Conservation (phyloP, 2,113 vertebrate genomes). For the Trichechus manatus region DNA sequence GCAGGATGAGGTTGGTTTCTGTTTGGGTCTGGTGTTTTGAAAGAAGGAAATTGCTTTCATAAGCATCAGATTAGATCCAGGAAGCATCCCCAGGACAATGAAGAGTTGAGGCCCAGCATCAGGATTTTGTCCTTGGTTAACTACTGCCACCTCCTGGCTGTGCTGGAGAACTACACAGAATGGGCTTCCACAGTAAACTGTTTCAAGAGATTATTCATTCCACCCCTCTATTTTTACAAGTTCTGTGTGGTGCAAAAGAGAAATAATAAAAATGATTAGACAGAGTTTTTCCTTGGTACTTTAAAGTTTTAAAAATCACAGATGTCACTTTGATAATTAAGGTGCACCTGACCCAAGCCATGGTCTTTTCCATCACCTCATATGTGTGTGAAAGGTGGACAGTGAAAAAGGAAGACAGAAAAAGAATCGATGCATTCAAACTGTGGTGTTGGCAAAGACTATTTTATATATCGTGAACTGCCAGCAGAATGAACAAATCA, state of each 20-base stretch:
- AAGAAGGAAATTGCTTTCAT: constrained; percentile 70
- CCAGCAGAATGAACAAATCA: background rate
- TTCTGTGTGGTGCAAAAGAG: background rate
- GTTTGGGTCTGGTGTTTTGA: constrained; percentile 69
- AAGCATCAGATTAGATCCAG: constrained; percentile 79
- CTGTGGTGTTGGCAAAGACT: background rate
- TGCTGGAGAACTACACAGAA: background rate
- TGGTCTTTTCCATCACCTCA: background rate
- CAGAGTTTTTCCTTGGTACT: background rate
- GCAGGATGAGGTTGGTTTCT: constrained; percentile 75
- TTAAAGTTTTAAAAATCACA: background rate
- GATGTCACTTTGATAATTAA: background rate
- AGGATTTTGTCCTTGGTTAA: constrained; percentile 63
- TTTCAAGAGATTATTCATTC: accelerated
- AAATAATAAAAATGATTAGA: background rate
- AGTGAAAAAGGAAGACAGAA: background rate
- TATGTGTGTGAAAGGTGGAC: background rate
- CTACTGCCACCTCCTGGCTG: constrained; percentile 85
- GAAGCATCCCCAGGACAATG: constrained; percentile 41
- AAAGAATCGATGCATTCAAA: background rate
- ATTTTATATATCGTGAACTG: background rate
- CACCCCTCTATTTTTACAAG: background rate
- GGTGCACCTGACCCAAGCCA: background rate
- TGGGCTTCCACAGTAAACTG: background rate
- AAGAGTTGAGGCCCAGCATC: accelerated